Conservation (phyloP, 2,797 vertebrate genomes). For the Gallirallus australis region DNA sequence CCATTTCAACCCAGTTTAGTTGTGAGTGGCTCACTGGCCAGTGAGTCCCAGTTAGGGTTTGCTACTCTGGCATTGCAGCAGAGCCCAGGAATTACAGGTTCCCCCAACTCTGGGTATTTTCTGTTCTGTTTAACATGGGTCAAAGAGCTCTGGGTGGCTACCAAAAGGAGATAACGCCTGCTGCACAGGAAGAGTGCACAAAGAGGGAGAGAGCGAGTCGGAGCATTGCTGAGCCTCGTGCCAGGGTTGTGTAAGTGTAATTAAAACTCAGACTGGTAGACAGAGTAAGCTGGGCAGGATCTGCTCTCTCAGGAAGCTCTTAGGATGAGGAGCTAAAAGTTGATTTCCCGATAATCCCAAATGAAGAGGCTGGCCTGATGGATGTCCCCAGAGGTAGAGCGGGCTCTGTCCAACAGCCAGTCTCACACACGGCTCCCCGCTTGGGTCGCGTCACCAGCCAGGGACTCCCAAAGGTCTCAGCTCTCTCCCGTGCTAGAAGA, state of each 20-base stretch:
- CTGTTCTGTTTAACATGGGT: background rate
- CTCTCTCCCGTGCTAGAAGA: background rate
- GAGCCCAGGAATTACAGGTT: background rate
- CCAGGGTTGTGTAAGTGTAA: slow-evolving; percentile 1
- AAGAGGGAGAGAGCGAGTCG: background rate
- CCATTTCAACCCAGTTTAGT: background rate
- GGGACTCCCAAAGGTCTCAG: background rate
- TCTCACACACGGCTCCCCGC: background rate
- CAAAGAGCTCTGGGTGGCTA: background rate
- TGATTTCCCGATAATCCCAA: slow-evolving; percentile 11
- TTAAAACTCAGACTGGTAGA: slow-evolving; percentile 35
- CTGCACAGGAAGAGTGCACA: background rate
- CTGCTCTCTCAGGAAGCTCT: background rate
- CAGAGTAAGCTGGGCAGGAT: background rate
- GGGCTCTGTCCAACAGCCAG: background rate
- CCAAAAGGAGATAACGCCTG: background rate
- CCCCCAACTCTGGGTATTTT: background rate
- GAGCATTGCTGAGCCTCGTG: background rate
- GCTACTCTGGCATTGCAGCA: background rate
- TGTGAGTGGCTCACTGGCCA: background rate
- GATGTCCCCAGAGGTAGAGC: background rate
- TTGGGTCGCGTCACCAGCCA: background rate
- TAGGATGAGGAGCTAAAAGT: background rate
- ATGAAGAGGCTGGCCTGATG: background rate
- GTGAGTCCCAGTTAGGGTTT: background rate